Evolutionary conservation across 2,797 vertebrate species (phyloP).

Genomic region (Pelodytes ibericus): DNA sequence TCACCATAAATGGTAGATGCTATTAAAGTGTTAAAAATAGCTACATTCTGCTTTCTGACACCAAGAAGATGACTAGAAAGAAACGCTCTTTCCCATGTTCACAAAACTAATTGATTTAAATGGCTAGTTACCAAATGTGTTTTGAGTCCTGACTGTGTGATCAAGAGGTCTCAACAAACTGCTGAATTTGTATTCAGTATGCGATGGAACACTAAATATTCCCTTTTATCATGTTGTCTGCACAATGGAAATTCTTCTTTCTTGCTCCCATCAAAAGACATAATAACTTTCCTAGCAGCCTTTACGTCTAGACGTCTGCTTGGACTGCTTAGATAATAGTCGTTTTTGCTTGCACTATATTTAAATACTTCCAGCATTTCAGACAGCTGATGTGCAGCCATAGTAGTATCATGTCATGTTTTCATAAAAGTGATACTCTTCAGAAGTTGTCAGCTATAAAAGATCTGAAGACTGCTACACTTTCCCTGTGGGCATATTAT

Average conservation of each 20-base stretch:
- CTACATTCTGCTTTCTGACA: neutral
- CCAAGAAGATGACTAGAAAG: neutral
- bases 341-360: constrained; percentile 32
- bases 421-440: constrained; percentile 47
- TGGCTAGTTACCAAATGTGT: neutral
- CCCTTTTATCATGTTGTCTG: constrained; percentile 24
- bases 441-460: constrained; percentile 47
- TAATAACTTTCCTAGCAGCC: constrained; percentile 23
- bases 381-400: constrained; percentile 36
- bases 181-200: constrained; percentile 17
- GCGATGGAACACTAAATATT: constrained; percentile 26
- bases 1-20: no score
- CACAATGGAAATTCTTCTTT: constrained; percentile 20
- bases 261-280: constrained; percentile 26
- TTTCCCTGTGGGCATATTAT: constrained; percentile 37
- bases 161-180: constrained; percentile 7
- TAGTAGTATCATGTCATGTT: constrained; percentile 49
- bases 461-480: constrained; percentile 44
- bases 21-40: no score
- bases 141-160: constrained; percentile 8
- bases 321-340: constrained; percentile 37
- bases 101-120: constrained; percentile 3
- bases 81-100: neutral
- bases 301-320: constrained; percentile 30
- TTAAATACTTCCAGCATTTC: constrained; percentile 42